Conservation (phyloP, 2,888 invertebrate genomes). For the Vanessa cardui region DNA sequence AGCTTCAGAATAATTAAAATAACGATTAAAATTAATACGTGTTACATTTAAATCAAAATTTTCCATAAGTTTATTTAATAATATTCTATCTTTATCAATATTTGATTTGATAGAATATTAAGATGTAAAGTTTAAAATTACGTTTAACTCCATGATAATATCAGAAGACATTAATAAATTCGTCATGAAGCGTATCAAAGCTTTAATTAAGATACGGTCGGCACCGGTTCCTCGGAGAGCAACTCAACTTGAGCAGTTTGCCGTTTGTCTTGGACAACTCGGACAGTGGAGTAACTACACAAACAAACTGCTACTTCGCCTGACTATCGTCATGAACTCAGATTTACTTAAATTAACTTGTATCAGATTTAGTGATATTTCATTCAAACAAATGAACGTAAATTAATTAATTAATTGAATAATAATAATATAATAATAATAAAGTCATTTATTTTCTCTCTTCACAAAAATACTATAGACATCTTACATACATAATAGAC, state of each 20-base stretch:
- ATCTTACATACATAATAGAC: too few relatives aligned
- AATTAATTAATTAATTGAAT: neutral
- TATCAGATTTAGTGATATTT: slow-evolving; percentile 48
- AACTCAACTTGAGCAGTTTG: slow-evolving; percentile 66
- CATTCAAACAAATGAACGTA: neutral
- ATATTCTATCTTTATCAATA: too few relatives aligned
- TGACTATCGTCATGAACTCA: slow-evolving; percentile 42
- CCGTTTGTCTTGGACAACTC: slow-evolving; percentile 60
- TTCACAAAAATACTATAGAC: too few relatives aligned
- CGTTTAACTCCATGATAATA: neutral
- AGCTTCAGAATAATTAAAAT: too few relatives aligned
- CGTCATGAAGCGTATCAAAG: slow-evolving; percentile 28
- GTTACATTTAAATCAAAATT: too few relatives aligned
- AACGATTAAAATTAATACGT: too few relatives aligned
- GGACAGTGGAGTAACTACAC: slow-evolving; percentile 38
- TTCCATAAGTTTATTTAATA: too few relatives aligned
- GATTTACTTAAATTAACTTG: slow-evolving; percentile 61
- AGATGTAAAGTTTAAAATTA: too few relatives aligned
- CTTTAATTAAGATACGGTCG: slow-evolving; percentile 34
- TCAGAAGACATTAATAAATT: slow-evolving; percentile 25
- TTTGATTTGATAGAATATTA: too few relatives aligned
- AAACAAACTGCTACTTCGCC: slow-evolving; percentile 59
- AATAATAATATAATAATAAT: too few relatives aligned
- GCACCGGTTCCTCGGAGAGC: slow-evolving; percentile 22
- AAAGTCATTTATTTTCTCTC: too few relatives aligned